These are phyloP conservation scores for Clitarchus hookeri DNA, from an alignment of 2,888 invertebrate genomes.

Conservation along the genomic window DNA sequence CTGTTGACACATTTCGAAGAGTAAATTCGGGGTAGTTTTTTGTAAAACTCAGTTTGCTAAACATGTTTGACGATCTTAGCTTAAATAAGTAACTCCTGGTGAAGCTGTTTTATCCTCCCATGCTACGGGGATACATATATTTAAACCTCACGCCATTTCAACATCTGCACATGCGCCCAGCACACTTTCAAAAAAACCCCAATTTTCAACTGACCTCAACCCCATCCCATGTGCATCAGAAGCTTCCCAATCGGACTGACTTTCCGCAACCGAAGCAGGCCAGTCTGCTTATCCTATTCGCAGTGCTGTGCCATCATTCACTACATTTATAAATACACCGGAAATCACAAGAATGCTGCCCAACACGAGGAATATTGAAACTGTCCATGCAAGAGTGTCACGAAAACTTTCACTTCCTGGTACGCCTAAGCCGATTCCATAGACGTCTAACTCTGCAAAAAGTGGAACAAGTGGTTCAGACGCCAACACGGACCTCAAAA, in stretches of 20 bases:
- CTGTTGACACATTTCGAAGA: not conserved
- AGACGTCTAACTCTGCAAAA: not conserved
- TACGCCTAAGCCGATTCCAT: not conserved
- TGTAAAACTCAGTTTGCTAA: not conserved
- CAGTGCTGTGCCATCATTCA: not conserved
- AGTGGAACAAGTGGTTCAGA: not conserved
- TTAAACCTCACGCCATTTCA: not conserved
- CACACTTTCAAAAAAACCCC: not conserved
- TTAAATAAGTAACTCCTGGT: not conserved
- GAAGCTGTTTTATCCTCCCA: not conserved
- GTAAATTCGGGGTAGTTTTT: not conserved
- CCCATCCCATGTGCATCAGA: not conserved
- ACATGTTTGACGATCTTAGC: not conserved
- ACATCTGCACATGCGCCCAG: not conserved
- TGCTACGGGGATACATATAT: not conserved
- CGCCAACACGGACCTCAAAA: not conserved
- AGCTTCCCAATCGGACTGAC: not conserved
- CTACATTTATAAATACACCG: not conserved
- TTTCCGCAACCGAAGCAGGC: not conserved
- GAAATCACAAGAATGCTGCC: not conserved
- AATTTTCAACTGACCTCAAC: not conserved
- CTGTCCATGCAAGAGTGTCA: constrained; percentile 10
- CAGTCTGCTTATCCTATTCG: not conserved
- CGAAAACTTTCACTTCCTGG: constrained; percentile 17
- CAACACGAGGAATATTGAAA: not conserved